phyloP scores from a whole-genome alignment of 1,140 invertebrate species.

The Helicoverpa zea region DNA sequence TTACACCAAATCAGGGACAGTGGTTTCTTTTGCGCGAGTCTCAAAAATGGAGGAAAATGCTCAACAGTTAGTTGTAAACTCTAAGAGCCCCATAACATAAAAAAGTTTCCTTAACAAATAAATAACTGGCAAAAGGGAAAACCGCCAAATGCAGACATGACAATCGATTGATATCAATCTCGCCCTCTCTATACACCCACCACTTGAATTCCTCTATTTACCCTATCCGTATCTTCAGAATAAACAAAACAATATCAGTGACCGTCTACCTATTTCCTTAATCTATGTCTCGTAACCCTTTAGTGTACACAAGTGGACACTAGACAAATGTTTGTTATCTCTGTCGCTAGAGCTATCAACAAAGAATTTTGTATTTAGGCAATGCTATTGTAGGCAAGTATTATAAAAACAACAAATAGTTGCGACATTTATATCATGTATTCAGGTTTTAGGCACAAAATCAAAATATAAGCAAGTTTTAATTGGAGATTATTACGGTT shows the following conservation, averaged over 20 bases:
- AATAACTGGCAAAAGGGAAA: too few species aligned
- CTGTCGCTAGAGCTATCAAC: conserved; percentile 20
- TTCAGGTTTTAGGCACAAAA: neutral
- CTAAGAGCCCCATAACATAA: too few species aligned
- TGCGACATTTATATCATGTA: neutral
- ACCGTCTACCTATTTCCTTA: conserved; percentile 17
- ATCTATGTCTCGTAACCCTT: conserved; percentile 26
- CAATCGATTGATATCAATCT: neutral
- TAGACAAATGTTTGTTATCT: conserved; percentile 49
- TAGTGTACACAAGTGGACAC: conserved; percentile 54
- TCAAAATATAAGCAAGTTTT: too few species aligned
- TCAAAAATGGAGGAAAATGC: too few species aligned
- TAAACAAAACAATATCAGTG: conserved; percentile 13
- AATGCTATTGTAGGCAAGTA: neutral
- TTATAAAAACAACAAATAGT: conserved; percentile 25
- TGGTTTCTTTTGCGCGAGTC: too few species aligned
- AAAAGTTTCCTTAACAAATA: too few species aligned
- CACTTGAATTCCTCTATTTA: neutral
- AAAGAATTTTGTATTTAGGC: conserved; percentile 16
- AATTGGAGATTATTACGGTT: too few species aligned
- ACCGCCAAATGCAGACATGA: too few species aligned
- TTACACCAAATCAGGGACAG: too few species aligned
- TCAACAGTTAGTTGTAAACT: too few species aligned
- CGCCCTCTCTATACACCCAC: neutral
- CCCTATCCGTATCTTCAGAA: neutral